These are phyloP conservation scores for Diaprepes abbreviatus DNA, from an alignment of 2,888 invertebrate genomes.

Conservation along the genomic window DNA sequence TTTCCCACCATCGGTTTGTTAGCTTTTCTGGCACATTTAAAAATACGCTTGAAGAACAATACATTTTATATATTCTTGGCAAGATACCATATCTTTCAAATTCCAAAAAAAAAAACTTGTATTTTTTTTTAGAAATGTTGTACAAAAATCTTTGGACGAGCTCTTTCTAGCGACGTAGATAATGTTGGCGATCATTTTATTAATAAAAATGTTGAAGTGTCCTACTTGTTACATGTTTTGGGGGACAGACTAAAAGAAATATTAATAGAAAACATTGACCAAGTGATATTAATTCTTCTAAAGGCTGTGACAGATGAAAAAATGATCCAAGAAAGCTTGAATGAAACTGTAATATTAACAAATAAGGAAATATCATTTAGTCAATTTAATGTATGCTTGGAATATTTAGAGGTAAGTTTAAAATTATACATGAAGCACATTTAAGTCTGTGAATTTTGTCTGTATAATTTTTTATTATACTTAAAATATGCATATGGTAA, in stretches of 20 bases:
- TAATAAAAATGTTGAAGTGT: slow-evolving; percentile 55
- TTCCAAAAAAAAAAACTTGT: too few relatives aligned
- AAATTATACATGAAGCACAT: slow-evolving; percentile 55
- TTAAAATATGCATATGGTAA: too few relatives aligned
- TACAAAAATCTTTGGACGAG: slow-evolving; percentile 54
- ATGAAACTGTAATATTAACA: slow-evolving; percentile 59
- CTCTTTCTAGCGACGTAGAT: slow-evolving; percentile 56
- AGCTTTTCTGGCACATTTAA: too few relatives aligned
- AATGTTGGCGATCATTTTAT: slow-evolving; percentile 57
- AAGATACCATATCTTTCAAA: too few relatives aligned
- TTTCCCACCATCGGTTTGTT: too few relatives aligned
- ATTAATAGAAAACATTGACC: slow-evolving; percentile 55
- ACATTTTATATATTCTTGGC: too few relatives aligned
- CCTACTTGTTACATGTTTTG: slow-evolving; percentile 60
- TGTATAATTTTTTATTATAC: too few relatives aligned
- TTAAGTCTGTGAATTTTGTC: too few relatives aligned
- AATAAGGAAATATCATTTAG: slow-evolving; percentile 62
- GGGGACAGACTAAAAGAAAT: slow-evolving; percentile 50
- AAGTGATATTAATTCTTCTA: slow-evolving; percentile 60
- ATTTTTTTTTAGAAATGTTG: slow-evolving; percentile 54
- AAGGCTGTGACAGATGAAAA: slow-evolving; percentile 62
- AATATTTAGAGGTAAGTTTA: slow-evolving; percentile 54
- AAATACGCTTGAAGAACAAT: too few relatives aligned
- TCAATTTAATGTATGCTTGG: slow-evolving; percentile 57
- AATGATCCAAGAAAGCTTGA: slow-evolving; percentile 51